Evolutionary conservation across 2,888 invertebrate genomes (phyloP).

Genomic region (Aelia acuminata): DNA sequence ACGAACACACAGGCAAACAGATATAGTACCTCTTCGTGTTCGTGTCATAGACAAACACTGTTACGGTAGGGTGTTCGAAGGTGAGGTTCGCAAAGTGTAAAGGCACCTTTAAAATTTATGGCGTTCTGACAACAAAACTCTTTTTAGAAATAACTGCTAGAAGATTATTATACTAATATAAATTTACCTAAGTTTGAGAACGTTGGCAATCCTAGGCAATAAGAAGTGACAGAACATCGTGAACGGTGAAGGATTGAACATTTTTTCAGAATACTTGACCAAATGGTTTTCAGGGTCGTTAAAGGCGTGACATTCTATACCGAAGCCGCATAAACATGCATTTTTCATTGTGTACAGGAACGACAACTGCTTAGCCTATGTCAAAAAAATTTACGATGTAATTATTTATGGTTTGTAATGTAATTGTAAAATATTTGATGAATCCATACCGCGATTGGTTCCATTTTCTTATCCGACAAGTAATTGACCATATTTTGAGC

Average conservation of each 20-base stretch:
- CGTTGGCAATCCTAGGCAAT: background rate
- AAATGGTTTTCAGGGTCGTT: background rate
- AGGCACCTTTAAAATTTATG: too few relatives aligned
- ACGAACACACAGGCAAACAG: too few relatives aligned
- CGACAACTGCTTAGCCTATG: background rate
- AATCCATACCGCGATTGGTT: conserved; percentile 51
- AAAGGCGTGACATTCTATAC: background rate
- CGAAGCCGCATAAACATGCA: conserved; percentile 32
- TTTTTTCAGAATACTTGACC: background rate
- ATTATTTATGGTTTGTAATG: too few relatives aligned
- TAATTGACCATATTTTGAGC: conserved; percentile 37
- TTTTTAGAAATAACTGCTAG: too few relatives aligned
- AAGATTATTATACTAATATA: too few relatives aligned
- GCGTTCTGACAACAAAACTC: too few relatives aligned
- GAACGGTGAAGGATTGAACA: background rate
- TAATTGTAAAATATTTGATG: too few relatives aligned
- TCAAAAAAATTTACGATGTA: background rate
- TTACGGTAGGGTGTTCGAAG: too few relatives aligned
- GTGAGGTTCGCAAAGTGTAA: too few relatives aligned
- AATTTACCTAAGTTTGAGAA: background rate
- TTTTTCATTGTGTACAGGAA: conserved; percentile 44
- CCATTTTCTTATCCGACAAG: conserved; percentile 25
- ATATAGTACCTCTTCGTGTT: too few relatives aligned
- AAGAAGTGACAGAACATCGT: background rate
- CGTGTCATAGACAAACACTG: too few relatives aligned